These are phyloP conservation scores for Cydia strobilella DNA, from an alignment of 1,140 invertebrate genomes.

Conservation along the genomic window DNA sequence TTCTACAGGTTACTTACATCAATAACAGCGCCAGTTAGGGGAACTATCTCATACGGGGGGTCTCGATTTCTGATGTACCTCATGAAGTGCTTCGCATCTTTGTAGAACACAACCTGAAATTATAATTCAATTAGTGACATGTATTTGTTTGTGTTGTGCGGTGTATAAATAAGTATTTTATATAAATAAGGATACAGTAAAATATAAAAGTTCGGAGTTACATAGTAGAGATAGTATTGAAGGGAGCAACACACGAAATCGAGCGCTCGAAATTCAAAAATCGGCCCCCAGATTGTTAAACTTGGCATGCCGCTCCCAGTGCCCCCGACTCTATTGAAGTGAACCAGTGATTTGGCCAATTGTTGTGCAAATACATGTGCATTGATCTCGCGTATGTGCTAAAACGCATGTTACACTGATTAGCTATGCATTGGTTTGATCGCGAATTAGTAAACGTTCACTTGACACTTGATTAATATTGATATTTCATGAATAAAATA, in stretches of 20 bases:
- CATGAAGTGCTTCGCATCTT: slow-evolving; percentile 82
- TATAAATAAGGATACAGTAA: too few relatives aligned
- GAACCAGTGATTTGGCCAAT: slow-evolving; percentile 2
- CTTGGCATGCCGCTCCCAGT: neutral
- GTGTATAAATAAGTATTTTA: slow-evolving; percentile 10
- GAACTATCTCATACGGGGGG: slow-evolving; percentile 82
- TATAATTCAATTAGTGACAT: neutral
- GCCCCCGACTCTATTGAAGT: neutral
- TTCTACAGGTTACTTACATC: slow-evolving; percentile 81
- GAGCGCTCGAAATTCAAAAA: too few relatives aligned
- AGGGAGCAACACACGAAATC: too few relatives aligned
- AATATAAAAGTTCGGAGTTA: too few relatives aligned
- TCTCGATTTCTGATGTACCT: slow-evolving; percentile 85
- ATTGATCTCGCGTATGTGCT: neutral
- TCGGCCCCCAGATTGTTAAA: neutral
- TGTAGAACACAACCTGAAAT: slow-evolving; percentile 81
- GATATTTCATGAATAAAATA: too few relatives aligned
- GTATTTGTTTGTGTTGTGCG: neutral
- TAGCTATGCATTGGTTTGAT: neutral
- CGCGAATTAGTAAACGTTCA: too few relatives aligned
- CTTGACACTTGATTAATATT: too few relatives aligned
- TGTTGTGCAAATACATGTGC: slow-evolving; percentile 24
- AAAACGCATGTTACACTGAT: neutral
- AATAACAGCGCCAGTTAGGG: slow-evolving; percentile 82
- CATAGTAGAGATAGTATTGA: too few relatives aligned